Evolutionary conservation across 2,888 invertebrate species (phyloP).

Genomic region (Apomyelois bistriatella): DNA sequence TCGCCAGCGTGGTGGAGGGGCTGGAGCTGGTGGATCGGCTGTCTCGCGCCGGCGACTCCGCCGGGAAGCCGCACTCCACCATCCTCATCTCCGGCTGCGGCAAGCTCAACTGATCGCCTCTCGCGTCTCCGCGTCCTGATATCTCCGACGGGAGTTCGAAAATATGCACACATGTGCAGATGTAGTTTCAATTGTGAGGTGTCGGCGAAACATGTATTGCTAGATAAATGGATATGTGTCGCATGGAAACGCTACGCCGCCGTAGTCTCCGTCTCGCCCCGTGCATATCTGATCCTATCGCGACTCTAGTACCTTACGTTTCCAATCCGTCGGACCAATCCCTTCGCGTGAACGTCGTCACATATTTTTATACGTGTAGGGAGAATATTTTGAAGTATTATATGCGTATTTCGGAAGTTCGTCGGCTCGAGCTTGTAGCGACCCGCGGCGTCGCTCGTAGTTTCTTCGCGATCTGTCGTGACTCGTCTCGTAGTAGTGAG

Average conservation of each 20-base stretch:
- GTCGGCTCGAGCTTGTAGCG: slow-evolving; percentile 34
- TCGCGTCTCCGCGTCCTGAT: background rate
- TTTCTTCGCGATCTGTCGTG: slow-evolving; percentile 16
- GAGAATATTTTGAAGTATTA: slow-evolving; percentile 35
- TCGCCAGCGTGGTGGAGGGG: slow-evolving; percentile 89
- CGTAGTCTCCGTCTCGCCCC: slow-evolving; percentile 15
- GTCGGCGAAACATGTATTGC: too few species aligned
- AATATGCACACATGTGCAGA: too few species aligned
- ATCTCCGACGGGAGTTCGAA: too few species aligned
- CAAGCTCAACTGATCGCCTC: slow-evolving; percentile 77
- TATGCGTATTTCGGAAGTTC: slow-evolving; percentile 31
- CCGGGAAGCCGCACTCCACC: slow-evolving; percentile 87
- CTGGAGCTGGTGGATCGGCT: slow-evolving; percentile 89
- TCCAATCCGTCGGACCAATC: slow-evolving; percentile 25
- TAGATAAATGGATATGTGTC: too few species aligned
- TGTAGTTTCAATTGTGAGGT: too few species aligned
- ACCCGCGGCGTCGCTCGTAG: background rate
- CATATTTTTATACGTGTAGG: slow-evolving; percentile 38
- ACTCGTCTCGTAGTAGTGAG: slow-evolving; percentile 13
- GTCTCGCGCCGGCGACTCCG: slow-evolving; percentile 87
- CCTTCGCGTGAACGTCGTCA: slow-evolving; percentile 26
- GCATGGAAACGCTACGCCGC: background rate
- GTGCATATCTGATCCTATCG: slow-evolving; percentile 26
- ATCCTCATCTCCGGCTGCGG: slow-evolving; percentile 88
- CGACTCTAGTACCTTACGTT: slow-evolving; percentile 21